A percentile compares a stretch with the other conserved stretches of the same genome.
phyloP scores from a whole-genome alignment of 2,797 vertebrate genomes.

The Gallinago stenura region DNA sequence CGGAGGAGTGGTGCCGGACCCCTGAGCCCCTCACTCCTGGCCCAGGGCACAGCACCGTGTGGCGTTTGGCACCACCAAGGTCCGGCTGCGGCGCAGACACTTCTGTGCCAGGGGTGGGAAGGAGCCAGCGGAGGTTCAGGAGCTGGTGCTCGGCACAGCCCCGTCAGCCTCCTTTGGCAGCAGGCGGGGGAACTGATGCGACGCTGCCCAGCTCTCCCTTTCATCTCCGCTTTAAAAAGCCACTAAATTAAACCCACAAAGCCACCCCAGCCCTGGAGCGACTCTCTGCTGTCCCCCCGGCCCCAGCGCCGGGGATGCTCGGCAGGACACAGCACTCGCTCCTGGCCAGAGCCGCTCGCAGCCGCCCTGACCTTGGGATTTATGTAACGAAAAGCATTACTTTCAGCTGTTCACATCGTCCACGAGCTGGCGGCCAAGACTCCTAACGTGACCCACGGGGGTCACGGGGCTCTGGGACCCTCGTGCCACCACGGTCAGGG shows the following conservation, averaged over 20 bases:
- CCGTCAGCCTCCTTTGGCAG: neutral
- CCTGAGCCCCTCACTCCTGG: fast-evolving
- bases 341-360: neutral
- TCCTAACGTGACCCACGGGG: fast-evolving
- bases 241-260: conserved; percentile 13
- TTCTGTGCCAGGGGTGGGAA: neutral
- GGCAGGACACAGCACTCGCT: neutral
- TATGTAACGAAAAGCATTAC: neutral
- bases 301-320: neutral
- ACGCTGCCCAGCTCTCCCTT: neutral
- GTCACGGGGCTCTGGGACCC: fast-evolving
- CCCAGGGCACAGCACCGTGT: neutral
- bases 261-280: neutral
- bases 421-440: neutral
- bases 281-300: neutral
- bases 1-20: fast-evolving
- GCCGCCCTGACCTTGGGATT: neutral
- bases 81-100: fast-evolving
- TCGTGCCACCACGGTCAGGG: fast-evolving
- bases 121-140: neutral
- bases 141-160: fast-evolving
- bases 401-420: neutral
- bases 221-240: conserved; percentile 11
- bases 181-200: neutral
- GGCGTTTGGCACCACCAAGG: fast-evolving